Percentiles rank a stretch among this genome's conserved stretches.
These are phyloP conservation scores for Corythucha ciliata DNA, from an alignment of 2,888 invertebrate genomes.

Conservation along the genomic window DNA sequence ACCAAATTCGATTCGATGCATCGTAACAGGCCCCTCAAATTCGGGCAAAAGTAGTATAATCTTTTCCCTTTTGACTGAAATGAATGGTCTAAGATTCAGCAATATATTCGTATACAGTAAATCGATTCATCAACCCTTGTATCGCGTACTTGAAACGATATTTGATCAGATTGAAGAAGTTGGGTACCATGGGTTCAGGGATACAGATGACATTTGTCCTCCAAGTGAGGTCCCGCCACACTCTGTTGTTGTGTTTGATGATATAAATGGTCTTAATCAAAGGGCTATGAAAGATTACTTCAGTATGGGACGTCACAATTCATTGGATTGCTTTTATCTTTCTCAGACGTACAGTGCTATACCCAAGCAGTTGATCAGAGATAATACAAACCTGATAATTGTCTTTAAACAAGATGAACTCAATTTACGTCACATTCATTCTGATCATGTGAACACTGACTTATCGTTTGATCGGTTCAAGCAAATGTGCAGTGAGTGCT, in stretches of 20 bases:
- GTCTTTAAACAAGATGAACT: slow-evolving; percentile 1
- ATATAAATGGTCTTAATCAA: slow-evolving; percentile 39
- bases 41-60: slow-evolving; percentile 41
- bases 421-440: slow-evolving; percentile 13
- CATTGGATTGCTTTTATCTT: slow-evolving; percentile 40
- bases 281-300: slow-evolving; percentile 37
- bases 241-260: slow-evolving; percentile 41
- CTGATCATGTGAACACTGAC: slow-evolving; percentile 13
- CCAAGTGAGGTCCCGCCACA: slow-evolving; percentile 35
- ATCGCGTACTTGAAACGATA: slow-evolving; percentile 34
- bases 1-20: slow-evolving; percentile 30
- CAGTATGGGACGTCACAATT: slow-evolving; percentile 39
- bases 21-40: slow-evolving; percentile 39
- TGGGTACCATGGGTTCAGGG: slow-evolving; percentile 31
- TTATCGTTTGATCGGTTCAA: slow-evolving; percentile 7
- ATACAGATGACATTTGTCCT: slow-evolving; percentile 32
- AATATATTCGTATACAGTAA: slow-evolving; percentile 41
- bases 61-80: slow-evolving; percentile 37
- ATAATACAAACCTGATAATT: slow-evolving; percentile 12
- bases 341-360: slow-evolving; percentile 38
- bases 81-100: slow-evolving; percentile 39
- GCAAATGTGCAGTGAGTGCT: slow-evolving; percentile 8
- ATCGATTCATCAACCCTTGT: slow-evolving; percentile 38
- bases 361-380: slow-evolving; percentile 15
- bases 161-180: slow-evolving; percentile 33